These are phyloP conservation scores for Otus sunia DNA, from an alignment of 2,113 vertebrate species.

Conservation along the genomic window DNA sequence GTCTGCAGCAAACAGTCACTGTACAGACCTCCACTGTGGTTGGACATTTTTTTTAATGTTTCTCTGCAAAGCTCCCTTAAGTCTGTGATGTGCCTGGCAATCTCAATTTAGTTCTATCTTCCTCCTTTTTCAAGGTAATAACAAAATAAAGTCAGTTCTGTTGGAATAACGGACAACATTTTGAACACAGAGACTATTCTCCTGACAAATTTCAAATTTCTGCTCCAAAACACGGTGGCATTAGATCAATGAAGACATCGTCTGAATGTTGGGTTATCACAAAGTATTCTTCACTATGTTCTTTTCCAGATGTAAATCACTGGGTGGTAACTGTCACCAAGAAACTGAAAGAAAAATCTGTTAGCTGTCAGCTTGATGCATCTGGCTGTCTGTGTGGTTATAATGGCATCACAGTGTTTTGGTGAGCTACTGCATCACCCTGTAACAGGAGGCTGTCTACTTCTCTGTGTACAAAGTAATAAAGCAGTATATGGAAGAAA, in stretches of 20 bases:
- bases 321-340: not conserved
- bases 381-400: not conserved
- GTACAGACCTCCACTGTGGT: not conserved
- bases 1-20: not conserved
- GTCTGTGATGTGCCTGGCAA: not conserved
- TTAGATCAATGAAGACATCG: not conserved
- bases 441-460: not conserved
- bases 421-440: slow-evolving; percentile 12
- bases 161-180: not conserved
- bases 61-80: not conserved
- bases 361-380: not conserved
- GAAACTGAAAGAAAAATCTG: not conserved
- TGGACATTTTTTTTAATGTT: not conserved
- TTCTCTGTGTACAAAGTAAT: not conserved
- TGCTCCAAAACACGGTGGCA: not conserved
- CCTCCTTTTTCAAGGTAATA: not conserved
- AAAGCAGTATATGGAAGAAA: not conserved
- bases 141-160: not conserved
- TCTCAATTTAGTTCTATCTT: not conserved
- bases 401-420: not conserved
- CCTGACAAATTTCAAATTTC: not conserved
- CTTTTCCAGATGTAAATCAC: not conserved
- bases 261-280: not conserved
- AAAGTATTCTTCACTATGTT: not conserved
- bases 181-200: not conserved